A percentile compares a stretch with the other conserved stretches of the same genome.
Evolutionary conservation across 2,888 invertebrate genomes (phyloP).

Genomic region (Tetragonisca angustula): DNA sequence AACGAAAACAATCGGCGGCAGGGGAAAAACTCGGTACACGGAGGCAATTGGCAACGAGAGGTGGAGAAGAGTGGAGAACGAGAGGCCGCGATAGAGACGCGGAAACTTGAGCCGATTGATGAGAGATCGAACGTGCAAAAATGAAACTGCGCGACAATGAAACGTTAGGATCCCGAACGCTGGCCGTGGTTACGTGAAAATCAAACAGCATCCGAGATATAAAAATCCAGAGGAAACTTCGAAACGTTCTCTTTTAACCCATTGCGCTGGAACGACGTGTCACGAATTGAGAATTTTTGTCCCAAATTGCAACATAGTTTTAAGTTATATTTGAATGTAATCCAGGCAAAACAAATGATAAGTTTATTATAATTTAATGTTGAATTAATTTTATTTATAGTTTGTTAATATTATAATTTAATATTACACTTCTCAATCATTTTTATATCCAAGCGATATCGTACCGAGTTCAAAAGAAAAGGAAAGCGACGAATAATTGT

Average conservation of each 20-base stretch:
- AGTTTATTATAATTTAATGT: no score
- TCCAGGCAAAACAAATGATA: no score
- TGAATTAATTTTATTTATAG: no score
- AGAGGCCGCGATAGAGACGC: neutral
- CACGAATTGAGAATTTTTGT: no score
- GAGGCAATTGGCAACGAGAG: conserved; percentile 1
- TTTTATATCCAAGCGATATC: no score
- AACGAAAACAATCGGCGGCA: conserved; percentile 42
- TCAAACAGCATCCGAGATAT: neutral
- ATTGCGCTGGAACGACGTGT: no score
- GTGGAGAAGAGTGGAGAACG: neutral
- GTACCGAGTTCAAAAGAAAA: no score
- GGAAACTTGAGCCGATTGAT: neutral
- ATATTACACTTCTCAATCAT: no score
- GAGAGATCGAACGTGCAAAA: neutral
- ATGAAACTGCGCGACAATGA: conserved; percentile 22
- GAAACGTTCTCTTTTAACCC: neutral
- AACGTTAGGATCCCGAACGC: conserved; percentile 5
- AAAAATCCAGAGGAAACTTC: conserved; percentile 7
- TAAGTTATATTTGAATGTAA: no score
- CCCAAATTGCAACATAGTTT: no score
- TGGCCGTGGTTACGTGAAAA: conserved; percentile 8
- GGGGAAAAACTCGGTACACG: conserved; percentile 31
- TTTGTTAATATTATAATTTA: no score
- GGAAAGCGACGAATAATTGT: no score